phyloP scores from a whole-genome alignment of 2,113 vertebrate species.

The Oncorhynchus kisutch region DNA sequence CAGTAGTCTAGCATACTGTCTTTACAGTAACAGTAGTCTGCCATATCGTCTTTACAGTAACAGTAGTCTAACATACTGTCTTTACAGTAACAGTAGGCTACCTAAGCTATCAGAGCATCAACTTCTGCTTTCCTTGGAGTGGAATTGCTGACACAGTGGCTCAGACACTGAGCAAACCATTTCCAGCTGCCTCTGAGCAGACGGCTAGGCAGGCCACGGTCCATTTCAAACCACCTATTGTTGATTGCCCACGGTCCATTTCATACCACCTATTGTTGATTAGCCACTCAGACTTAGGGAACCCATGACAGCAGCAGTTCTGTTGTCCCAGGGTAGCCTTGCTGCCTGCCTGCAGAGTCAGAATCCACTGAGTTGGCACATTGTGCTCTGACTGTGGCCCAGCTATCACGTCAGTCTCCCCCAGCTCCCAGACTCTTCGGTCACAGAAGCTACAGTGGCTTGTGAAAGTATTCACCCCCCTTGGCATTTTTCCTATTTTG shows the following conservation, averaged over 20 bases:
- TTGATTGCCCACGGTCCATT: neutral
- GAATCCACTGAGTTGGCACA: conserved; percentile 6
- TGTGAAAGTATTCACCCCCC: no score
- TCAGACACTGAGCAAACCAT: neutral
- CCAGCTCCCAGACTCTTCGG: neutral
- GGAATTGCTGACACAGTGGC: conserved; percentile 24
- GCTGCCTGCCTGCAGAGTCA: neutral
- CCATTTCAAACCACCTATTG: no score
- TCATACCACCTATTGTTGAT: conserved; percentile 21
- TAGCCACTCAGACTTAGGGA: neutral
- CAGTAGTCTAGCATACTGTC: accelerated
- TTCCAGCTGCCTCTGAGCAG: conserved; percentile 11
- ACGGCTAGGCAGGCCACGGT: neutral
- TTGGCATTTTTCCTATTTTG: no score
- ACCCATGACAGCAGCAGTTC: conserved; percentile 9
- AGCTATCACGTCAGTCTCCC: neutral
- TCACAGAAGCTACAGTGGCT: neutral
- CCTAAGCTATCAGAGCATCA: neutral
- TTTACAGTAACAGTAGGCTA: no score
- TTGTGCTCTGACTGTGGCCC: neutral
- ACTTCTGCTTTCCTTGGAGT: neutral
- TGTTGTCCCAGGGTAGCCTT: neutral
- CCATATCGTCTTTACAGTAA: no score
- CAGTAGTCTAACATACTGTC: accelerated
- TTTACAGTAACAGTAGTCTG: no score